Evolutionary conservation across 2,888 invertebrate genomes (phyloP).

Genomic region (Leucoma salicis): DNA sequence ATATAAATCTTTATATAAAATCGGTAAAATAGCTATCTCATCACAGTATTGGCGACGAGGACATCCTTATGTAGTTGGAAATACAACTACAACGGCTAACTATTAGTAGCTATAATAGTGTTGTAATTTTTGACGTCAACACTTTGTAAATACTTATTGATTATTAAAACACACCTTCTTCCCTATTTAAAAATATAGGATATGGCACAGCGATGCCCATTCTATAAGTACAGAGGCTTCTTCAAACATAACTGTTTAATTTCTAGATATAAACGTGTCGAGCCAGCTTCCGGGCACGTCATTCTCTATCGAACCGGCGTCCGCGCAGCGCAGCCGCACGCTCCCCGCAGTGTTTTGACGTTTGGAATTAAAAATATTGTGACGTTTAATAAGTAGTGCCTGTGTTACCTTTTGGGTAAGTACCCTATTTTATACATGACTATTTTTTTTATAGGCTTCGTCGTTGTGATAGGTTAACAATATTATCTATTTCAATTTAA

Average conservation of each 20-base stretch:
- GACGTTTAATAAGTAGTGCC: conserved; percentile 45
- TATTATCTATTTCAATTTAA: no score
- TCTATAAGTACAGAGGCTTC: conserved; percentile 52
- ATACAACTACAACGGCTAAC: no score
- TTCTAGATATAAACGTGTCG: conserved; percentile 70
- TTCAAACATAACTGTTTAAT: conserved; percentile 75
- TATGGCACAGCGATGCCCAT: conserved; percentile 37
- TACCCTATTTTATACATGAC: conserved; percentile 37
- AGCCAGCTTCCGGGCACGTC: conserved; percentile 73
- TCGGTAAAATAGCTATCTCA: no score
- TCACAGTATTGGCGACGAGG: no score
- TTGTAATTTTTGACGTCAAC: no score
- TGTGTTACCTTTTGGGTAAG: conserved; percentile 48
- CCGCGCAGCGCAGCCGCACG: conserved; percentile 51
- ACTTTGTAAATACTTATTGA: no score
- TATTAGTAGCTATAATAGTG: no score
- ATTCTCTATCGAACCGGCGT: conserved; percentile 63
- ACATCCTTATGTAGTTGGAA: no score
- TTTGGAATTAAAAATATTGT: conserved; percentile 35
- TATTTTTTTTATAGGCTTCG: no score
- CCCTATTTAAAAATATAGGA: conserved; percentile 7
- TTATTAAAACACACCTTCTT: no score
- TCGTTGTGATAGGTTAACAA: no score
- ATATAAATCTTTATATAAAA: no score
- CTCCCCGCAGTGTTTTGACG: conserved; percentile 56